Percentiles rank a stretch among this genome's conserved stretches.
Evolutionary conservation across 2,797 vertebrate genomes (phyloP).

Genomic region (Lepilemur septentrionalis): DNA sequence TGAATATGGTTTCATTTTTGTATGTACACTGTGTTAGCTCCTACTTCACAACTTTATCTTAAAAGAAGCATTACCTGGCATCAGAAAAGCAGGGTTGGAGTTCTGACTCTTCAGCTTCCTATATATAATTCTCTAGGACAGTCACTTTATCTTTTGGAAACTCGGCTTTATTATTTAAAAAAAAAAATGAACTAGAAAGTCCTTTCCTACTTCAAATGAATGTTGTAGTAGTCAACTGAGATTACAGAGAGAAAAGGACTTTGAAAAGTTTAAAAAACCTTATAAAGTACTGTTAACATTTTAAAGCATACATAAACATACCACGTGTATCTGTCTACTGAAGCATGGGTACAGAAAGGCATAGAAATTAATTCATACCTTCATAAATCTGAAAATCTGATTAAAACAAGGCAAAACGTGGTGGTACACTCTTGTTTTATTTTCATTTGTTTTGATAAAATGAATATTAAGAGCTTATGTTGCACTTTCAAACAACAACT

Average conservation of each 20-base stretch:
- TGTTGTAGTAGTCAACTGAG: background rate
- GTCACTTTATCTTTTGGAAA: background rate
- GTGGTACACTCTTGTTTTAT: background rate
- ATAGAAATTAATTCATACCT: background rate
- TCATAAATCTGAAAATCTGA: background rate
- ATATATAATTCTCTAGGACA: background rate
- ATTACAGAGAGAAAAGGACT: background rate
- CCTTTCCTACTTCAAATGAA: background rate
- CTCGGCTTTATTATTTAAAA: background rate
- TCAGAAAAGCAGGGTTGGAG: background rate
- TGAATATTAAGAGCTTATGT: background rate
- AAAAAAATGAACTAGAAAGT: background rate
- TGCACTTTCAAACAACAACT: background rate
- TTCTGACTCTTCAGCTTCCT: background rate
- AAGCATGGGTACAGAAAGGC: background rate
- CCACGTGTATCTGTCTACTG: background rate
- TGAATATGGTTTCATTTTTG: background rate
- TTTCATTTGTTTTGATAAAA: conserved; percentile 16
- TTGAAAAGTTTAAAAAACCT: background rate
- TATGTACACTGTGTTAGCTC: background rate
- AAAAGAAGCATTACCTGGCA: background rate
- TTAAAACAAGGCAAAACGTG: background rate
- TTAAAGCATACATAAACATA: background rate
- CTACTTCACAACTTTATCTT: background rate
- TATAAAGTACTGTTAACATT: background rate